Base-by-base conservation (phyloP, 2,888 invertebrate genomes). In the Biston stratarius region DNA sequence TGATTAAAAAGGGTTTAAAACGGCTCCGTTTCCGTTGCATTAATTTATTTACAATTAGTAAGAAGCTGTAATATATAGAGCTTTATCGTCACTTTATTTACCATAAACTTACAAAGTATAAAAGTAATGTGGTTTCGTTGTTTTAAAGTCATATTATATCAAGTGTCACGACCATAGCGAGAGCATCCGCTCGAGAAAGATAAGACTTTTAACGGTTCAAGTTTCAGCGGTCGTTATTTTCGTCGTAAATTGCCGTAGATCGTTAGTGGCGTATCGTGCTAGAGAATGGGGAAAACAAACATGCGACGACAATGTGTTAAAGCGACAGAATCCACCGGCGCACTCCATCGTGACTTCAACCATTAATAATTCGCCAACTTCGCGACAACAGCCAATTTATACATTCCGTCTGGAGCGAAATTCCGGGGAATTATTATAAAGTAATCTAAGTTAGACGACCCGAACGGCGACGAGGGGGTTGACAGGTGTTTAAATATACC, bases 391-490 rank as follows among this genome's bases (percentile, higher is more conserved):
- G 78, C 83, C 84, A 89, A 89, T 90, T 87, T 88, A 87, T 88
- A 85, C 82, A 87, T 88, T 86, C 86, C 81, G 83, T 85, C 84
- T 86, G 82, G 84, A 86, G 84, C 85, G 83, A 86, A 85, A 87
- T 88, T 87, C 85, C 82, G 81, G 79, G 74, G 83, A 83, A 88
- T 91, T 88, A 91, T 91, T 92, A 91, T 89, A 89, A 91, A 91
- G 92, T 90, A 92, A 93, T 93, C 89, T 90, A 91, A 92, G 90
- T 93, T 92, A 87, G 87, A 72, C 86, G 85, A 86, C 79, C 84
- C 85, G 83, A 78, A 80, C 84, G 82, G 83, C 82, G 83, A 83
- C 83, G 84, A 81, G 85, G 82, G 84, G 83, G 85, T 83, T 90
- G 91, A 88, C 89, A 92, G 89, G 88, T 91, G 90, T 88, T 91